Evolutionary conservation across 1,140 invertebrate species (phyloP), one percentile per base, ranked within the genome.

Genomic region (Megalopta genalis): DNA sequence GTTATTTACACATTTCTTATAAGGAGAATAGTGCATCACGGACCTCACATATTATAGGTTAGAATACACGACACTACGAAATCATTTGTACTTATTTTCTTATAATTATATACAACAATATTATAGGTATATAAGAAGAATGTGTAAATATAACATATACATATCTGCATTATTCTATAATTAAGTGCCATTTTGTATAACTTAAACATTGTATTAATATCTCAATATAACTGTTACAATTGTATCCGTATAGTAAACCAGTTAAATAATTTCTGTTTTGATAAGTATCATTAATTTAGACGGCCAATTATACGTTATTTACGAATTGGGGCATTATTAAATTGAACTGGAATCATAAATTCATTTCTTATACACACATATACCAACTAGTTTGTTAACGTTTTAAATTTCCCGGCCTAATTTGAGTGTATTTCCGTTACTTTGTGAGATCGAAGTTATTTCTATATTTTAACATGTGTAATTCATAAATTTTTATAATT

Each of bases 41-140:
- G 27, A 42, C 37, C 49, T 49, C 54, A 18, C 5, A 42, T 66
- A 9, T 60, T 67, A 49, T 74, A 79, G 77, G 77, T 79, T 79
- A 79, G 14, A 52, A 23, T 54, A 27, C 39, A 66, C 57, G 27
- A 67, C 46, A 32, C n/a, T 74, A 23, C 21, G 27, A 23, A 46
- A 6, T 59, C 10, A 7, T 65, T 32, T 14, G 12, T 23, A 42
- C 49, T 39, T 63, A 60, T 7, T 18, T 18, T 59, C 42, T 23
- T 42, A 49, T 8, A 14, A 21, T 46, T 18, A 46, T 32, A 14
- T 32, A 46, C 18, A 5, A 14, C 16, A 52, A 1, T 18, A 42
- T 65, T 27, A 42, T 27, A 5, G 25, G 2, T 9, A 46, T 16
- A 16, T 12, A 49, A 52, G 6, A 23, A 1, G 16, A 25, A 8